A percentile compares a stretch with the other conserved stretches of the same genome.
Conservation (phyloP, 2,113 vertebrate genomes). For the Amazona guildingii region DNA sequence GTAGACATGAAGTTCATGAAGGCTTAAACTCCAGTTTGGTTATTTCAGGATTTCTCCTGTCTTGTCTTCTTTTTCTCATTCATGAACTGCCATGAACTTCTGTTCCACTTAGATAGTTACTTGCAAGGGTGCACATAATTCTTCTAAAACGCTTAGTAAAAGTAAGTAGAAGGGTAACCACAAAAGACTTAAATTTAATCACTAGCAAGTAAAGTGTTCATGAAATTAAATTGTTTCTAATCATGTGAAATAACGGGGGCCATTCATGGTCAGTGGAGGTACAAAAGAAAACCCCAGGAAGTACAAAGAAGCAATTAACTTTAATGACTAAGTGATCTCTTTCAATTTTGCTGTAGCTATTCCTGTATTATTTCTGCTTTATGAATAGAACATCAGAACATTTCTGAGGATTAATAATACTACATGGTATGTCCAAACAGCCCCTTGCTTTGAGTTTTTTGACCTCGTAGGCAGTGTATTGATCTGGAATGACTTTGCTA, state of each 20-base stretch:
- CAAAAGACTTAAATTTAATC: conserved; percentile 12
- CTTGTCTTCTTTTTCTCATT: background rate
- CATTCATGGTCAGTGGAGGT: background rate
- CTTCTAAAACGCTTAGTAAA: background rate
- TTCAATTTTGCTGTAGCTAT: conserved; percentile 42
- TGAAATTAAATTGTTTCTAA: conserved; percentile 56
- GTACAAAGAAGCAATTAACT: conserved; percentile 52
- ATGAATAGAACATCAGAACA: background rate
- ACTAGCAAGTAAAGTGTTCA: conserved; percentile 23
- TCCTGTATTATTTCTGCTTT: conserved; percentile 29
- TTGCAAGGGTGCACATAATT: background rate
- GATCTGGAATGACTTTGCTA: background rate
- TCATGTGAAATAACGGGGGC: conserved; percentile 14
- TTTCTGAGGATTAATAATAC: conserved; percentile 17
- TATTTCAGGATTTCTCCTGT: background rate
- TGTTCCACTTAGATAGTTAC: background rate
- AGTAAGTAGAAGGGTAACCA: background rate
- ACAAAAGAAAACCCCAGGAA: background rate
- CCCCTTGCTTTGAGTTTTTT: background rate
- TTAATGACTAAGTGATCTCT: conserved; percentile 58
- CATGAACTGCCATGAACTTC: background rate
- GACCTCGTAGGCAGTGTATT: background rate
- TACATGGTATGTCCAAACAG: background rate
- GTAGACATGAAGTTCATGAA: background rate
- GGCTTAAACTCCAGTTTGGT: background rate